phyloP scores from a whole-genome alignment of 2,113 vertebrate genomes.

The Dermatemys mawii region DNA sequence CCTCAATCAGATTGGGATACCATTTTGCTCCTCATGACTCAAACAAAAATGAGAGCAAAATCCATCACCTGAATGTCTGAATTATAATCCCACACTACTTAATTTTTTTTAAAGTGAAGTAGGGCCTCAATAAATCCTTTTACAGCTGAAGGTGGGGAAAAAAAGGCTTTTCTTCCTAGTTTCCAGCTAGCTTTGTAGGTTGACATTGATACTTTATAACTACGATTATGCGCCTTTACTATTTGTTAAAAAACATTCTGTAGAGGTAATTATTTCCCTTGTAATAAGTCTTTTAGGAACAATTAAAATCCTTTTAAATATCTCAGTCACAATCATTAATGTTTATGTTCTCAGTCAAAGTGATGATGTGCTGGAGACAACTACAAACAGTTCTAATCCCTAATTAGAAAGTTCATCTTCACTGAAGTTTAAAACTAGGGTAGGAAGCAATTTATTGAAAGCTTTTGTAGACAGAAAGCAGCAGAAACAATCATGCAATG shows the following conservation, averaged over 20 bases:
- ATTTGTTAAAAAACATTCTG: conserved; percentile 11
- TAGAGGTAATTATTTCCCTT: conserved; percentile 44
- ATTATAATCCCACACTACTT: neutral
- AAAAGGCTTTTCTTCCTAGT: neutral
- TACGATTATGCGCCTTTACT: neutral
- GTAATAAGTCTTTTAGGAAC: neutral
- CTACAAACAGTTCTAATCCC: neutral
- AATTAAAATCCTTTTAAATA: conserved; percentile 10
- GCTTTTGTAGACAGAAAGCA: neutral
- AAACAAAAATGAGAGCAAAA: neutral
- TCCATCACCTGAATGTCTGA: neutral
- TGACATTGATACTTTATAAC: conserved; percentile 7
- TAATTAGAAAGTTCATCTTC: conserved; percentile 20
- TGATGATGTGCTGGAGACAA: neutral
- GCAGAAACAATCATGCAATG: neutral
- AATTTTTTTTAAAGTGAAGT: neutral
- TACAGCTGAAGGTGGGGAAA: neutral
- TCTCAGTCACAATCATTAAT: conserved; percentile 29
- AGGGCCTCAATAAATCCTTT: neutral
- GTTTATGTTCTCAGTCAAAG: conserved; percentile 40
- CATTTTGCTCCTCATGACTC: neutral
- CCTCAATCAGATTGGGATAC: neutral
- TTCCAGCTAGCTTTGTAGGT: neutral
- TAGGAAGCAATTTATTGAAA: neutral
- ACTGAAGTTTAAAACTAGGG: neutral